Conservation (phyloP, 1,140 invertebrate genomes). For the Cryptotermes secundus region DNA sequence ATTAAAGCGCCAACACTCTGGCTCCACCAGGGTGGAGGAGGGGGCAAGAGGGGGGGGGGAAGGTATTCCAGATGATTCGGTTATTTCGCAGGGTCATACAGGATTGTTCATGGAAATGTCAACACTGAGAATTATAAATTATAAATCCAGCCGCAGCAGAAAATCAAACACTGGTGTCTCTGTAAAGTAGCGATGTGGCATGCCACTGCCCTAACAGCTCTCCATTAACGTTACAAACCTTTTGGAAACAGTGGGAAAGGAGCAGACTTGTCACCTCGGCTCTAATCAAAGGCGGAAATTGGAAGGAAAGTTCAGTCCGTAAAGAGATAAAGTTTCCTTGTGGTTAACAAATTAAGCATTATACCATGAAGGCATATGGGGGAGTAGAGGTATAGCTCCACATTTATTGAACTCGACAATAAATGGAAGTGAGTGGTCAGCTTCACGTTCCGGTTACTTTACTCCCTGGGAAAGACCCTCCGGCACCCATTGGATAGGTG, state of each 20-base stretch:
- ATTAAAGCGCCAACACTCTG: slow-evolving; percentile 28
- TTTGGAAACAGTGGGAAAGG: background rate
- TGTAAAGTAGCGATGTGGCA: background rate
- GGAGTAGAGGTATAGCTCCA: no score
- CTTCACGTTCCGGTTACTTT: no score
- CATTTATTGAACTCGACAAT: no score
- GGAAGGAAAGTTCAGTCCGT: background rate
- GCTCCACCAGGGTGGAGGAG: background rate
- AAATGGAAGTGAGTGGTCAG: no score
- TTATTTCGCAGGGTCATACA: slow-evolving; percentile 21
- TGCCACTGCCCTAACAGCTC: background rate
- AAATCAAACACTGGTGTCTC: background rate
- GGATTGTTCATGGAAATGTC: background rate
- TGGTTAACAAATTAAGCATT: no score
- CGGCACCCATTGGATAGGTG: no score
- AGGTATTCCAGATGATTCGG: slow-evolving; percentile 13
- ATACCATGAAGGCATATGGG: no score
- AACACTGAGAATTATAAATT: background rate
- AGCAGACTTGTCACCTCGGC: background rate
- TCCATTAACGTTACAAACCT: background rate
- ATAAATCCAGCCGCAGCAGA: background rate
- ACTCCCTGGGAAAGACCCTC: no score
- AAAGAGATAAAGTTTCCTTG: no score
- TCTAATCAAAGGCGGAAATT: background rate
- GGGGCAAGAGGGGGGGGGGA: background rate